Evolutionary conservation across 2,113 vertebrate genomes (phyloP).

Genomic region (Hepsetus odoe): DNA sequence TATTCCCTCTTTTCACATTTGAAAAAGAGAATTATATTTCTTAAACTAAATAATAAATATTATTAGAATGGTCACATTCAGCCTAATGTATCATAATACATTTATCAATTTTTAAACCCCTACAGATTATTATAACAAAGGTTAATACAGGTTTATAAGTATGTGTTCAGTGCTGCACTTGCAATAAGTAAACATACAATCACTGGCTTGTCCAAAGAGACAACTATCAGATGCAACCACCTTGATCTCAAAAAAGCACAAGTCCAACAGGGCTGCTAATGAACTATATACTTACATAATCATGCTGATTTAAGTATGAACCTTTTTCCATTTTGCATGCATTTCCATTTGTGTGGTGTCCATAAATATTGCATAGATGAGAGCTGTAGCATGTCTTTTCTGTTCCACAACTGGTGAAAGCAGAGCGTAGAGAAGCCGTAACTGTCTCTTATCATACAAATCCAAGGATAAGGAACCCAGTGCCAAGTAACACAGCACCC

Average conservation of each 20-base stretch:
- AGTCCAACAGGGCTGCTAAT: background rate
- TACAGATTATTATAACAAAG: background rate
- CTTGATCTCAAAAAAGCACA: background rate
- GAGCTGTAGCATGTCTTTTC: conserved; percentile 37
- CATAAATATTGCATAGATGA: conserved; percentile 19
- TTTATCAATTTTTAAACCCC: background rate
- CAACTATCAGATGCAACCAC: background rate
- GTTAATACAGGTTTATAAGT: background rate
- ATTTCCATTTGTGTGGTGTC: conserved; percentile 26
- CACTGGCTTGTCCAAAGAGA: background rate
- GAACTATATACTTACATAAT: conserved; percentile 46
- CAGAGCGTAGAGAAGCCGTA: conserved; percentile 20
- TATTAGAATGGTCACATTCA: background rate
- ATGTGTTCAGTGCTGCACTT: background rate
- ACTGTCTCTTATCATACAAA: conserved; percentile 31
- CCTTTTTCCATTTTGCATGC: background rate
- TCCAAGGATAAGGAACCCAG: conserved; percentile 22
- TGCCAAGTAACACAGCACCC: conserved; percentile 22
- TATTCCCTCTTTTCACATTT: too few species aligned
- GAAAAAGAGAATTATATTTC: background rate
- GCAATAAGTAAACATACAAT: background rate
- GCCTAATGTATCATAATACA: background rate
- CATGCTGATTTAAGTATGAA: conserved; percentile 37
- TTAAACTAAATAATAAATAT: too few species aligned
- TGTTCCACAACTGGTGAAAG: conserved; percentile 14